phyloP scores from a whole-genome alignment of 2,888 invertebrate species.

The Oligia strigilis region DNA sequence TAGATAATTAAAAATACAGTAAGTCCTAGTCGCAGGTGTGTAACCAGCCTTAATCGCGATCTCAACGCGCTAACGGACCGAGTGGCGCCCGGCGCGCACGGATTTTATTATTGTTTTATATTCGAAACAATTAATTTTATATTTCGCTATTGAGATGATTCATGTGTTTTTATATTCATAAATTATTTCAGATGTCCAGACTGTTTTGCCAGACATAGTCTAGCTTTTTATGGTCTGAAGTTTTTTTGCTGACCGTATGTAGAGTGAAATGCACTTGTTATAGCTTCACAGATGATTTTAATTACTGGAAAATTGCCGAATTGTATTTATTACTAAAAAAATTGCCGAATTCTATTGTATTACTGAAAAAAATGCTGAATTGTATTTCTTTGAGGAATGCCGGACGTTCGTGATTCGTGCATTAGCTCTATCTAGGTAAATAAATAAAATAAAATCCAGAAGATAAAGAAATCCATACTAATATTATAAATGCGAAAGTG shows the following conservation, averaged over 20 bases:
- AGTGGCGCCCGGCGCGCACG: conserved; percentile 75
- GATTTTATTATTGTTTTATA: conserved; percentile 79
- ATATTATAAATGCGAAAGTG: too few species aligned
- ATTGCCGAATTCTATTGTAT: conserved; percentile 3
- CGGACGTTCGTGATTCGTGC: background rate
- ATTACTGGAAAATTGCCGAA: conserved; percentile 15
- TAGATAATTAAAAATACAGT: background rate
- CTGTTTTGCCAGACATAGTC: conserved; percentile 38
- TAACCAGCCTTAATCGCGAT: conserved; percentile 57
- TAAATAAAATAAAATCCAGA: background rate
- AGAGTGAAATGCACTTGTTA: conserved; percentile 33
- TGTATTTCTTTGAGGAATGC: conserved; percentile 11
- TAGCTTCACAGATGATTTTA: conserved; percentile 35
- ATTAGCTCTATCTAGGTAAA: background rate
- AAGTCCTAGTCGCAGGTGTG: conserved; percentile 46
- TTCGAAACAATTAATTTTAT: conserved; percentile 79
- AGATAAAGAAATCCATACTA: too few species aligned
- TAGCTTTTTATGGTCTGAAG: conserved; percentile 19
- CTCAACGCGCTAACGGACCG: conserved; percentile 72
- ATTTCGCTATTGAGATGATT: conserved; percentile 68
- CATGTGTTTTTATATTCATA: conserved; percentile 56
- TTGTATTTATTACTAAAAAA: conserved; percentile 5
- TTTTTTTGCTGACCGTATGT: conserved; percentile 38
- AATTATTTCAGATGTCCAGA: conserved; percentile 44
- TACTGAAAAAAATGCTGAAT: conserved; percentile 7